Evolutionary conservation across 2,797 vertebrate species (phyloP), one percentile per base, ranked within the genome.

Genomic region (Gymnoscopelus braueri): DNA sequence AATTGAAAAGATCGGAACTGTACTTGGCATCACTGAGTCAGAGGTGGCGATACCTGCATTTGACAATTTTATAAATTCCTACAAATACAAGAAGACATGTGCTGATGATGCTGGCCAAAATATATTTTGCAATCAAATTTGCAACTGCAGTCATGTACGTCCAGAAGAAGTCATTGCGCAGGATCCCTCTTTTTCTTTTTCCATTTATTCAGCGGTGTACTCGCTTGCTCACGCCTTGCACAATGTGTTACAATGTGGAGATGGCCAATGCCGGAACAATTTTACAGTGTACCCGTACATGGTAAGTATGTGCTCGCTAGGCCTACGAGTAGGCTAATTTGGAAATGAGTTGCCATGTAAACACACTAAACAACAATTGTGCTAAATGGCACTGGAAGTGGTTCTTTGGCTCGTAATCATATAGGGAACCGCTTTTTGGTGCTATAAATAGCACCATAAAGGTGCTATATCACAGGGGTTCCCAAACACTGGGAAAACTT

Each of bases 161-260:
- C 0, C 71, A 0, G 57, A 78, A 1, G 65, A 63, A 0, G 65
- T 90, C 71, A 12, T 86, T 11, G 63, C 0, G 26, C 70, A 11
- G 1, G 54, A 50, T 78, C 90, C 1, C 35, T 93, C n/a, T n/a
- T 93, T 81, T 88, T 87, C 59, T 14, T 95, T 95, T 64, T 85
- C 67, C 0, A 84, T 93, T 12, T 96, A 96, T 72, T 77, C 84
- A 0, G 94, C 96, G 0, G 89, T 95, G 3, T 94, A 97, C 0
- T 87, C 94, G 0, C 82, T 95, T 32, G 96, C 96, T n/a, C 88
- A 94, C 0, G 89, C 92, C 29, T 90, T 98, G 53, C 95, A 97
- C 3, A 84, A 81, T 13, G 72, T 88, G 60, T 81, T 97, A 26
- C 83, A 90, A 23, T 97, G 96, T 3, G 64, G 80, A 63, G 72